These are phyloP conservation scores for Aurelia sp. DNA, from an alignment of 30 jellyfish, hydroid and myxozoan genomes.

Conservation along the genomic window DNA sequence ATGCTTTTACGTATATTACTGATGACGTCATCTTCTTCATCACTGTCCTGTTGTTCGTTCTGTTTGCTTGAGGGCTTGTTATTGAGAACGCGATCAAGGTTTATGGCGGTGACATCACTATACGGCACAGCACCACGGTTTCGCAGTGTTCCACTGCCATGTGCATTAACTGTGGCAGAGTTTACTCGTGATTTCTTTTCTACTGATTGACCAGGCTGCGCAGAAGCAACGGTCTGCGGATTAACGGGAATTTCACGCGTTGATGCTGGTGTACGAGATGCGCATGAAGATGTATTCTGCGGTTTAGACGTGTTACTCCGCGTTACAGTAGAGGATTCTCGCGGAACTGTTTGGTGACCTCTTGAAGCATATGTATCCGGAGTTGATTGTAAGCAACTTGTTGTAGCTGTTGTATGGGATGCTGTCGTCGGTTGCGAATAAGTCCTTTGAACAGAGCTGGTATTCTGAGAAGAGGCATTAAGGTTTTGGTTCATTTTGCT, in stretches of 20 bases:
- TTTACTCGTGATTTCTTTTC: neutral
- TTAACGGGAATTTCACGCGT: neutral
- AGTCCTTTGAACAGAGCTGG: too few species aligned
- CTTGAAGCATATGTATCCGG: too few species aligned
- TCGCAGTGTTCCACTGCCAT: neutral
- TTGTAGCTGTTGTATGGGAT: too few species aligned
- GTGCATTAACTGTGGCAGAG: neutral
- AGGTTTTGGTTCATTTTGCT: too few species aligned
- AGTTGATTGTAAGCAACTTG: too few species aligned
- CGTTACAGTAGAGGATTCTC: too few species aligned
- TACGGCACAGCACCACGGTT: slow-evolving; percentile 2
- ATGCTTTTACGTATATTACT: slow-evolving; percentile 58
- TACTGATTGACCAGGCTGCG: neutral
- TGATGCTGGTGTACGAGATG: neutral
- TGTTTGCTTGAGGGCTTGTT: neutral
- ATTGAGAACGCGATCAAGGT: slow-evolving; percentile 12
- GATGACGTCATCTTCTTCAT: slow-evolving; percentile 70
- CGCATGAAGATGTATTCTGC: too few species aligned
- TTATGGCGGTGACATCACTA: slow-evolving; percentile 15
- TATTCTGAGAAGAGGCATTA: too few species aligned
- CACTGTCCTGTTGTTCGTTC: neutral
- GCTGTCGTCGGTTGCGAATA: too few species aligned
- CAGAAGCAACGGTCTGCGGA: neutral
- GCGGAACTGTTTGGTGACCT: too few species aligned
- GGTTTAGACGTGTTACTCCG: too few species aligned